Base-by-base conservation (phyloP, 2,888 invertebrate species). In the Chloroclysta siterata region DNA sequence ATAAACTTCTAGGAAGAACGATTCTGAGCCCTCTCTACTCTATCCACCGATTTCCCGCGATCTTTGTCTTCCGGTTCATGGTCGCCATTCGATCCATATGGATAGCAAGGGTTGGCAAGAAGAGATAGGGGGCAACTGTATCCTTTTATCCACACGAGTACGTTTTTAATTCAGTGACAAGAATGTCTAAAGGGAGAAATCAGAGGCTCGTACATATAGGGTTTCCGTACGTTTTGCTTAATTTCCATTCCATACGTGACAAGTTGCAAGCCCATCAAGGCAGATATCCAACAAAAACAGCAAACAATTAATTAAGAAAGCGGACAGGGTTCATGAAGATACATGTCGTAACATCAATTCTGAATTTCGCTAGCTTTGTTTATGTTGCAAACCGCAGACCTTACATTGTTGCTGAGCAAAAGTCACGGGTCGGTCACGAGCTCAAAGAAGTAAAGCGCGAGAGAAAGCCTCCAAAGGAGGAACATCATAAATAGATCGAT, bases 401-500 rank as follows among this genome's bases (percentile, higher is more conserved):
- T 14, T 29, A 22, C 48, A 48, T 22, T 28, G 47, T 56, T 47
- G 39, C n/a, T 39, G 13, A 65, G 63, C 67, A 36, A 63, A 61
- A 60, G 68, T 67, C 71, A 61, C 51, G 47, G 71, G 70, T 71
- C 70, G 71, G 71, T 72, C 74, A 71, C 72, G 72, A 70, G n/a
- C 61, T 59, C 55, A 63, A 51, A 56, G 39, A 48, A 47, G 47
- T 48, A 22, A 17, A 15, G 65, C 54, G 50, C 46, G 59, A 59
- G 74, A 66, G 77, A 73, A 73, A 76, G 73, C 58, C 67, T 67
- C 60, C 53, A 50, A 64, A 73, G 68, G 69, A 70, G 66, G 58
- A 57, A 57, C 64, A 65, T 67, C 65, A 69, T 66, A 63, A 57
- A 72, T 66, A 69, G 67, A 67, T 63, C 70, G 68, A 74, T 73